Conservation (phyloP, 2,113 vertebrate species). For the Cebus imitator region DNA sequence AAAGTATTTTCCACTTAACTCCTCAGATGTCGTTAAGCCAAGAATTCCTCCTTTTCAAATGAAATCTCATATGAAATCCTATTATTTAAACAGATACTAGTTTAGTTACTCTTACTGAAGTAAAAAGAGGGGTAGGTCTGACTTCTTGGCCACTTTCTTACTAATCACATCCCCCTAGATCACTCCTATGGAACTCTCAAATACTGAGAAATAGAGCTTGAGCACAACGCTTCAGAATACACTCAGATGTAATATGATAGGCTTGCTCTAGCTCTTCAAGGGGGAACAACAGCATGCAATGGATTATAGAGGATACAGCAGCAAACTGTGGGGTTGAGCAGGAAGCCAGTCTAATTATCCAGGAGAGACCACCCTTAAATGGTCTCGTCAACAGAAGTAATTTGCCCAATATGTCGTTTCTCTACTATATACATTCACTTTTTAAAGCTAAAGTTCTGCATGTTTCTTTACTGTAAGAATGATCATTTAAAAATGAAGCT, state of each 20-base stretch:
- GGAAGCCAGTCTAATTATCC: neutral
- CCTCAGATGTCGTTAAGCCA: neutral
- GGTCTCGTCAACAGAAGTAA: neutral
- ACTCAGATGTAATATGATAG: neutral
- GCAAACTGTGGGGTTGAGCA: neutral
- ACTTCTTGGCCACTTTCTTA: neutral
- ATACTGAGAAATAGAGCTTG: neutral
- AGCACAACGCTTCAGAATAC: neutral
- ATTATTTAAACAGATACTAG: neutral
- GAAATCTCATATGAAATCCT: neutral
- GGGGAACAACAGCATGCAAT: too few species aligned
- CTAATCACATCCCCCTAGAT: neutral
- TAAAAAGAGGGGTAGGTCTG: neutral
- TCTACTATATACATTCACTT: neutral
- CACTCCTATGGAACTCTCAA: neutral
- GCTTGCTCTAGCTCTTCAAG: neutral
- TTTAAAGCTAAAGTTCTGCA: neutral
- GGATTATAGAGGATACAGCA: neutral
- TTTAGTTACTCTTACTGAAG: neutral
- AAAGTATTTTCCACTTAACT: slow-evolving; percentile 4
- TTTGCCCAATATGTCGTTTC: neutral
- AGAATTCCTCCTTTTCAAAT: neutral
- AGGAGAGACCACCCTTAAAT: neutral
- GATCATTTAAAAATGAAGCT: neutral
- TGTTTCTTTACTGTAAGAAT: neutral